These are phyloP conservation scores for Tretioscincus oriximinensis DNA, from an alignment of 2,113 vertebrate genomes.

Conservation along the genomic window DNA sequence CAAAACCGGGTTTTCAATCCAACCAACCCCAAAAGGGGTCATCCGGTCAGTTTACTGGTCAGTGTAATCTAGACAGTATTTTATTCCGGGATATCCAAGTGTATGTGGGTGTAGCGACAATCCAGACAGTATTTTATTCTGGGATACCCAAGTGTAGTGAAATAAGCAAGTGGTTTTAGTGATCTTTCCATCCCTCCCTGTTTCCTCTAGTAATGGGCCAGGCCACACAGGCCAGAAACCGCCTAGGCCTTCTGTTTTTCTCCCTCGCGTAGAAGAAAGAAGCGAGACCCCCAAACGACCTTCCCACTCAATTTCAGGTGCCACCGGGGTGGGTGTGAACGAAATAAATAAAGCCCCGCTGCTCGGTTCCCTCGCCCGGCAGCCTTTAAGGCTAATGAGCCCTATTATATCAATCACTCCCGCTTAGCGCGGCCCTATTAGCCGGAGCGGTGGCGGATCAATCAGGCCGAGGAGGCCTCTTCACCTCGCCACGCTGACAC, in stretches of 20 bases:
- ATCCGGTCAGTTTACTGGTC: too few species aligned
- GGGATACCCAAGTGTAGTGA: too few species aligned
- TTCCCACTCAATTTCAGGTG: background rate
- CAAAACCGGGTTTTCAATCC: too few species aligned
- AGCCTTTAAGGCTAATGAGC: constrained; percentile 17
- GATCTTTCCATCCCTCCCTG: too few species aligned
- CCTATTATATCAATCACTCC: constrained; percentile 18
- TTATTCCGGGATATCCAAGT: too few species aligned
- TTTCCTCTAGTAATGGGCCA: too few species aligned
- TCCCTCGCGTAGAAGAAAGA: background rate
- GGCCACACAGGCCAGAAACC: background rate
- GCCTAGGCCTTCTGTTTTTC: too few species aligned
- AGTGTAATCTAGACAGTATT: too few species aligned
- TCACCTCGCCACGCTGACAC: constrained; percentile 62
- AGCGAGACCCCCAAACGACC: constrained; percentile 17
- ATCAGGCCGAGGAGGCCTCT: constrained; percentile 62
- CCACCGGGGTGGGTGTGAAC: accelerated
- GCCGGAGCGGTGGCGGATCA: constrained; percentile 28
- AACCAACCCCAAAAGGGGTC: too few species aligned
- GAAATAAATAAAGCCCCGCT: accelerated
- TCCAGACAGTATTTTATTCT: too few species aligned
- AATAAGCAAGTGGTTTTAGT: too few species aligned
- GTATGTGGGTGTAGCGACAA: too few species aligned
- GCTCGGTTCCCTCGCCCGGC: accelerated
- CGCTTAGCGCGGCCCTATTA: constrained; percentile 1